Conservation (phyloP, 2,888 invertebrate genomes). For the Steinernema scapterisci region DNA sequence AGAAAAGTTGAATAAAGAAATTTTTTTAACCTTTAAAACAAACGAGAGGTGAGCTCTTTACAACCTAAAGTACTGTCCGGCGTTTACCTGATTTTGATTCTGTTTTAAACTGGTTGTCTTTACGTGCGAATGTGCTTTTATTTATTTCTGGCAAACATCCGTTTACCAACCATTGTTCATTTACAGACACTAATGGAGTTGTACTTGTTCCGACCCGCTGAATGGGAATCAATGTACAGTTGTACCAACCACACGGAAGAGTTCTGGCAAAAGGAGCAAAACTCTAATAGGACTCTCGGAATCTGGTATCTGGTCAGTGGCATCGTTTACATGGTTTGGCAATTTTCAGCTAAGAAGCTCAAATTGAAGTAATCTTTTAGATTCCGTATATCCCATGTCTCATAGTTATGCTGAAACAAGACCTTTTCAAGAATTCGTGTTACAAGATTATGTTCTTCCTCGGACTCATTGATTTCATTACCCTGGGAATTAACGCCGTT, state of each 20-base stretch:
- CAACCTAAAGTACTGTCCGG: too few species aligned
- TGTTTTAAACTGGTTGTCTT: too few species aligned
- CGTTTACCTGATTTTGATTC: too few species aligned
- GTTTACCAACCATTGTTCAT: too few species aligned
- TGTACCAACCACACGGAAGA: conserved; percentile 18
- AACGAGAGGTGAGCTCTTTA: too few species aligned
- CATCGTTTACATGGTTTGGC: conserved; percentile 5
- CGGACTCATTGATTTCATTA: conserved; percentile 38
- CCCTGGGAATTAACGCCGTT: conserved; percentile 30
- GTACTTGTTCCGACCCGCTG: conserved; percentile 26
- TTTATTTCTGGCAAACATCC: too few species aligned
- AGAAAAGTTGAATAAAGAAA: too few species aligned
- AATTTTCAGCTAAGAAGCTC: neutral
- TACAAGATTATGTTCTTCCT: conserved; percentile 44
- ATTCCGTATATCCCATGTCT: conserved; percentile 40
- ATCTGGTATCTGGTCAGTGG: conserved; percentile 11
- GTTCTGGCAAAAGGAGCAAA: neutral
- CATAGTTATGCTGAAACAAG: conserved; percentile 35
- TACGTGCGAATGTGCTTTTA: too few species aligned
- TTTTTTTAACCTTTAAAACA: too few species aligned
- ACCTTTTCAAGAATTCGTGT: conserved; percentile 39
- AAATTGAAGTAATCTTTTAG: conserved; percentile 27
- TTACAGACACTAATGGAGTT: conserved; percentile 27
- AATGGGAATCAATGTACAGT: conserved; percentile 33
- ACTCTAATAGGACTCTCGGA: neutral